Base-by-base conservation (phyloP, 2,113 vertebrate species). In the Desmodus rotundus region DNA sequence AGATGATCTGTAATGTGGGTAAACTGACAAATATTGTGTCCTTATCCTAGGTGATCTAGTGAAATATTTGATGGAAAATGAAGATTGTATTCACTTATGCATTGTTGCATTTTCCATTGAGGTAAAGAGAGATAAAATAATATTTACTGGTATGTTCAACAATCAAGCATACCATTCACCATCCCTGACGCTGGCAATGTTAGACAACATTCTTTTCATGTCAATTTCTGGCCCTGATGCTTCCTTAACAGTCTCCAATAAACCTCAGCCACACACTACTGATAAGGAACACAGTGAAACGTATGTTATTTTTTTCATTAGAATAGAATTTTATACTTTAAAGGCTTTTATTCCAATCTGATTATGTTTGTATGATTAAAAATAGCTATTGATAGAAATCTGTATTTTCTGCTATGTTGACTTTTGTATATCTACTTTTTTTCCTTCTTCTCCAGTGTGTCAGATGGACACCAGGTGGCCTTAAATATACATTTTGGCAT, bases 401-500 rank as follows among this genome's bases (percentile, higher is more conserved):
- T 91, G 2, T 70, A 87, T 70, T 45, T 82, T 77, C 74, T 81
- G 28, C 88, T 97, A 0, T 97, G 0, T 3, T 87, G 11, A 33
- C 43, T 82, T 15, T 94, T 95, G 17, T 86, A 58, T 17, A 56
- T 65, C 43, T 93, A 72, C 36, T 93, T 83, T 96, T 76, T 33
- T n/a, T 83, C 82, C 26, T 95, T 93, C 33, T 76, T 33, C 36
- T 15, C 2, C 77, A 99, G 99, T 93, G 94, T 98, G 68, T 98
- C 98, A 96, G 98, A 98, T 0, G 99, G 99, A 26, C 99, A 99
- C 1, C 98, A 98, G 87, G 99, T 99, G 5, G 99, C 99, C 89
- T 98, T 99, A 96, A 99, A 99, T 98, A 89, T 99, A 70, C 99
- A 99, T 95, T 99, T 99, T 0, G 99, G 99, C 3, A 99, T 99